Percentiles rank a stretch among this genome's conserved stretches.
These are phyloP conservation scores for Melanostoma scalare DNA, from an alignment of 2,888 invertebrate species.

Conservation along the genomic window DNA sequence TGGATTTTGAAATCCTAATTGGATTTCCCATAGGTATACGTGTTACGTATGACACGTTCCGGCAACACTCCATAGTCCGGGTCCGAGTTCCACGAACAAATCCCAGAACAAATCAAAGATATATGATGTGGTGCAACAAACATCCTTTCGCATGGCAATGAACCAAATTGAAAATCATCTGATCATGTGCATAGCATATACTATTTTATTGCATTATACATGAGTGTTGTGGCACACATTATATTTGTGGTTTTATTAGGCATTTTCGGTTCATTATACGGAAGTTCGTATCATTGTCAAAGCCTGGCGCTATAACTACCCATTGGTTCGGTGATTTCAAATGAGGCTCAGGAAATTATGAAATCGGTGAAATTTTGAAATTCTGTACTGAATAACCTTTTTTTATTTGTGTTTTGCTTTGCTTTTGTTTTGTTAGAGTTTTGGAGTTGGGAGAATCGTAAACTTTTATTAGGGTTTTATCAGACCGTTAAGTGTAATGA, in stretches of 20 bases:
- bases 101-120: conserved; percentile 53
- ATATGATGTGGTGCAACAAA: conserved; percentile 1
- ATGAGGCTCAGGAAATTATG: conserved; percentile 11
- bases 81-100: background rate
- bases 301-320: background rate
- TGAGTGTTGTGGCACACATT: conserved; percentile 45
- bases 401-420: conserved; percentile 11
- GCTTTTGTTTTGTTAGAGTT: background rate
- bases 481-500: conserved; percentile 1
- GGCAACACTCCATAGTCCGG: background rate
- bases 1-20: conserved; percentile 70
- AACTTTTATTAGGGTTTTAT: background rate
- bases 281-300: background rate
- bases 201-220: conserved; percentile 49
- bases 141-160: background rate
- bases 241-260: conserved; percentile 58
- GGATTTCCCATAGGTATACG: conserved; percentile 63
- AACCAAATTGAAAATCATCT: conserved; percentile 56
- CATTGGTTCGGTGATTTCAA: background rate
- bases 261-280: conserved; percentile 35
- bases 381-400: background rate
- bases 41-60: conserved; percentile 40
- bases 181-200: conserved; percentile 40
- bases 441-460: background rate
- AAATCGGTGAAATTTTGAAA: background rate